Base-by-base conservation (phyloP, 2,888 invertebrate genomes). In the Germaria angustata region DNA sequence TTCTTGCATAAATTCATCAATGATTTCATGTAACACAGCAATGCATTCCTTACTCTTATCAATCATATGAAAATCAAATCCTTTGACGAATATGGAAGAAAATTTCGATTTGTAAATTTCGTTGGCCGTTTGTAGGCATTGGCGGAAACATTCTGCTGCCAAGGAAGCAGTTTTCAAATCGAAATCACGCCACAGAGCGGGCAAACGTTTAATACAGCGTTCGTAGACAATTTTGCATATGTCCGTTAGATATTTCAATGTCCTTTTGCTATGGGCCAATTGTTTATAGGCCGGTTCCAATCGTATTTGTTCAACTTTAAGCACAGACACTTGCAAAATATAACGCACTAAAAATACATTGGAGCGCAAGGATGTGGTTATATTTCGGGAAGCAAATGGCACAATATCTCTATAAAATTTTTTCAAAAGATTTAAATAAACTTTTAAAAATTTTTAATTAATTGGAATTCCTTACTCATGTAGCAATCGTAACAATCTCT, bases 271-370 rank as follows among this genome's bases (percentile, higher is more conserved):
- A 15, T 89, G 88, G 2, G 87, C 79, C 9, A 90, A 81, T 78
- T 91, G 90, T 77, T 90, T 90, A 39, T 90, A 90, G 13, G 87
- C 86, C 0, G 90, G 90, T 78, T 90, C 88, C 34, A 85, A 84
- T 13, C 89, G 90, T 22, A 90, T 86, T 7, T 75, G 75, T 80
- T 88, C 87, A 2, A 91, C 84, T 41, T 87, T 88, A 2, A 68
- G 57, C 0, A 85, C 83, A 0, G 89, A 80, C 6, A 87, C 84
- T 86, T 92, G 91, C 28, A 94, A 87, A 9, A 93, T 90, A 85
- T 93, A 94, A n/a, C 92, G 91, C 78, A 93, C 93, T 49, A 94
- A 90, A 7, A 93, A 92, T 0, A 89, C 87, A 65, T 93, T 92
- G 11, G 92, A 91, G 85, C 92, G 92, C 32, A 94, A 85, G 34